Base-by-base conservation (phyloP, 2,888 invertebrate species). In the Drosophila yooni region DNA sequence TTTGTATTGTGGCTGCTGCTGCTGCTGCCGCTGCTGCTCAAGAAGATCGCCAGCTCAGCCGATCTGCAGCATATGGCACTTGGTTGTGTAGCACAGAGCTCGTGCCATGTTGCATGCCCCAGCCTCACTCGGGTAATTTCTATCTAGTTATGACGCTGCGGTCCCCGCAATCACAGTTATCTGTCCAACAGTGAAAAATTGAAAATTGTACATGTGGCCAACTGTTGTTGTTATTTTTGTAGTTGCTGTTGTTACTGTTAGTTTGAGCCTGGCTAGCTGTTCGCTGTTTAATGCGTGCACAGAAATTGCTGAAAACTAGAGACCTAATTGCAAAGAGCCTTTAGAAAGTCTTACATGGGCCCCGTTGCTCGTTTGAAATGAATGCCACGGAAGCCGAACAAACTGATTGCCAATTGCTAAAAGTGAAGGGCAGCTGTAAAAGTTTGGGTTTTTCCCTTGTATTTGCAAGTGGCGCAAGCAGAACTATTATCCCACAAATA, bases 171-270 rank as follows among this genome's bases (percentile, higher is more conserved):
- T 83, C 87, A 86, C 87, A 83, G 90, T 86, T 89, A 89, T 85
- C 85, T 78, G 74, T 72, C 70, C 85, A 89, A 89, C 90, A 89
- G 90, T 89, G 81, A 89, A 88, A 85, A 85, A 89, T 86, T 85
- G 72, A 81, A 89, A 88, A 82, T 89, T 89, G 83, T 87, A 71
- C 68, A 87, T 75, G 79, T 83, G 78, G 78, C 73, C 68, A 64
- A 50, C 51, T 53, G 10, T 29, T 46, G 59, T 36, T 75, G 40
- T 48, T 50, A 8, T 33, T 34, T 13, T 46, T 48, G 18, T 18
- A 18, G 51, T 27, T 69, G 46, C 27, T 36, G 11, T 51, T 52
- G 21, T 46, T 46, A 46, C 46, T 46, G 38, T 43, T 54, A 58
- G 56, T 54, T 52, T 57, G 48, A 51, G 65, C 62, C 61, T 43